Base-by-base conservation (phyloP, 2,797 vertebrate genomes). In the Eulemur albifrons region DNA sequence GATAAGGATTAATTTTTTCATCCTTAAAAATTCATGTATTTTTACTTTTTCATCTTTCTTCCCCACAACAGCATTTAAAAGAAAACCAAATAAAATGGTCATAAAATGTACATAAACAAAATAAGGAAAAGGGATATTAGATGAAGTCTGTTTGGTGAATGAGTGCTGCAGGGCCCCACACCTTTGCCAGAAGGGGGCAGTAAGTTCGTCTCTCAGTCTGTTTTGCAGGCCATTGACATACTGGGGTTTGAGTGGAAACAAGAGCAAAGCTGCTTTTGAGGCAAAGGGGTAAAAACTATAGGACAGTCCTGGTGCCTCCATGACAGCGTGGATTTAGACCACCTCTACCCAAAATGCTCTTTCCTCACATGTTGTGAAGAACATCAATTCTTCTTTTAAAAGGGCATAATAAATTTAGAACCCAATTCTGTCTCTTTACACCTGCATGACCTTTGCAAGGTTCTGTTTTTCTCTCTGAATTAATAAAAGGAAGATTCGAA, bases 261-360 rank as follows among this genome's bases (percentile, higher is more conserved):
- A 81, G 48, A 81, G 4, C 0, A 75, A 79, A 35, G 23, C 5
- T 65, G 23, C 27, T 18, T 76, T 25, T 1, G 4, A 48, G 21
- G 15, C 18, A 84, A 73, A 45, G 4, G 9, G 4, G 14, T 10
- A 59, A 63, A 45, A 35, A 57, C 48, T 32, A 63, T 5, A 70
- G 43, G 48, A 3, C 4, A 20, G 2, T 23, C 0, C 23, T 21
- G 7, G 17, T 12, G 1, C 14, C 13, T 7, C 25, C 7, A 4
- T 35, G 7, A 27, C 6, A 50, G 8, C 21, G 1, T 12, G 4
- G 40, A 54, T n/a, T 82, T 40, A 20, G 32, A n/a, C 2, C 4
- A 6, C 5, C 12, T 79, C 35, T 63, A 25, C 61, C 7, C 12
- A 9, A 3, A 77, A 32, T 76, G 27, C 11, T 45, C 52, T 63